These are phyloP conservation scores for Dolichallabes microphthalmus DNA, from an alignment of 2,113 vertebrate species.

Conservation along the genomic window DNA sequence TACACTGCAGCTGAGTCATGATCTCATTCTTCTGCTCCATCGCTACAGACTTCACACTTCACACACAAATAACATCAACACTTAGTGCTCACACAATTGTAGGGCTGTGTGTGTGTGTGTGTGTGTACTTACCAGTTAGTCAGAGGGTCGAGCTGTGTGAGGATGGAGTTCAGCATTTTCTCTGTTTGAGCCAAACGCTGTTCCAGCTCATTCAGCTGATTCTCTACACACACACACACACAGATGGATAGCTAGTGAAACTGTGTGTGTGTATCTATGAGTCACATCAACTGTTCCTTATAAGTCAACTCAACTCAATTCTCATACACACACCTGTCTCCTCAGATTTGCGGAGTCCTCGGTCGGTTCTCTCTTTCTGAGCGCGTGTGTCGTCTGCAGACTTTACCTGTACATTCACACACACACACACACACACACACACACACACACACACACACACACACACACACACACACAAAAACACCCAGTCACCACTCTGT, in stretches of 20 bases:
- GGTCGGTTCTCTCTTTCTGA: slow-evolving; percentile 69
- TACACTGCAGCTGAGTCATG: slow-evolving; percentile 86
- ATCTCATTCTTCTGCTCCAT: slow-evolving; percentile 90
- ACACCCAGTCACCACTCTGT: not conserved
- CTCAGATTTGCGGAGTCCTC: slow-evolving; percentile 76
- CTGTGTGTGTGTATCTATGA: too few relatives aligned
- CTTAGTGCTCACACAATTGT: not conserved
- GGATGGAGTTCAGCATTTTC: slow-evolving; percentile 87
- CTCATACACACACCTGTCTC: slow-evolving; percentile 76
- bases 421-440: not conserved
- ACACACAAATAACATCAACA: not conserved
- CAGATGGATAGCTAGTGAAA: too few relatives aligned
- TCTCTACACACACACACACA: slow-evolving; percentile 66
- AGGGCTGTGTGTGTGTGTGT: not conserved
- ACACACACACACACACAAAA: too few relatives aligned
- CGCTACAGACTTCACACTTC: slow-evolving; percentile 84
- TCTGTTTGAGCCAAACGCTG: slow-evolving; percentile 84
- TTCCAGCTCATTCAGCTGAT: slow-evolving; percentile 84
- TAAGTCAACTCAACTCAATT: not conserved
- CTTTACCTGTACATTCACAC: slow-evolving; percentile 72
- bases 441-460: too few relatives aligned
- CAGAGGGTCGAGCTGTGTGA: slow-evolving; percentile 86
- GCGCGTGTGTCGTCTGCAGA: slow-evolving; percentile 73
- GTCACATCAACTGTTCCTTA: not conserved
- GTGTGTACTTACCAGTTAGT: slow-evolving; percentile 81